phyloP scores from a whole-genome alignment of 1,140 invertebrate species.

The Drosophila auraria region DNA sequence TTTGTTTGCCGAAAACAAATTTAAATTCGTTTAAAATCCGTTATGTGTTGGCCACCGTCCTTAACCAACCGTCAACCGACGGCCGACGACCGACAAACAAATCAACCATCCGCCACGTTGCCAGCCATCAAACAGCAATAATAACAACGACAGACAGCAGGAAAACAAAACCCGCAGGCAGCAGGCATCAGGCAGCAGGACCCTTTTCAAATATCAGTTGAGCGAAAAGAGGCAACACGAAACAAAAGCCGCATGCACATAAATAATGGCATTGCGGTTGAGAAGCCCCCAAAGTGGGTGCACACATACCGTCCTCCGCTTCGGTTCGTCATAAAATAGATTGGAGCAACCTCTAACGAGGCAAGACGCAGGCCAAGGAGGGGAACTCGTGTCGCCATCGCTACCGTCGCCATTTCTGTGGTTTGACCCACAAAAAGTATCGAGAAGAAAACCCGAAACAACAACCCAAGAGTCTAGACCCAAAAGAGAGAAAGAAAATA shows the following conservation, averaged over 20 bases:
- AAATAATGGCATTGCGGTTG: slow-evolving; percentile 75
- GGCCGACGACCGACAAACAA: slow-evolving; percentile 27
- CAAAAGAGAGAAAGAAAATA: not conserved
- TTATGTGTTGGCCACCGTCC: slow-evolving; percentile 6
- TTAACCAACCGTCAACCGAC: slow-evolving; percentile 27
- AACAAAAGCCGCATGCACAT: slow-evolving; percentile 77
- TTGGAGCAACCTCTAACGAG: slow-evolving; percentile 49
- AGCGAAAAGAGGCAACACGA: slow-evolving; percentile 46
- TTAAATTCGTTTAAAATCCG: slow-evolving; percentile 39
- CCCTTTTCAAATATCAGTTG: slow-evolving; percentile 69
- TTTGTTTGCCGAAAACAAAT: slow-evolving; percentile 31
- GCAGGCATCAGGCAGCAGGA: slow-evolving; percentile 9
- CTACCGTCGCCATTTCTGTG: slow-evolving; percentile 59
- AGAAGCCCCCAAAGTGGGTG: slow-evolving; percentile 37
- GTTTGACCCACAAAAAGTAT: slow-evolving; percentile 76
- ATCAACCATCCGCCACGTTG: slow-evolving; percentile 39
- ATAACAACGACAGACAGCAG: slow-evolving; percentile 40
- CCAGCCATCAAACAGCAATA: slow-evolving; percentile 37
- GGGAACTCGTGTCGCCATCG: slow-evolving; percentile 45
- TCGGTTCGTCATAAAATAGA: slow-evolving; percentile 63
- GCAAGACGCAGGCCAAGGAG: slow-evolving; percentile 20
- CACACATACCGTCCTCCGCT: not conserved
- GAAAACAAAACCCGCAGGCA: slow-evolving; percentile 35
- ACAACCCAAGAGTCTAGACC: slow-evolving; percentile 33
- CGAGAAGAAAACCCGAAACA: slow-evolving; percentile 27